phyloP scores from a whole-genome alignment of 2,888 invertebrate genomes.

The Quadroppia sp. region DNA sequence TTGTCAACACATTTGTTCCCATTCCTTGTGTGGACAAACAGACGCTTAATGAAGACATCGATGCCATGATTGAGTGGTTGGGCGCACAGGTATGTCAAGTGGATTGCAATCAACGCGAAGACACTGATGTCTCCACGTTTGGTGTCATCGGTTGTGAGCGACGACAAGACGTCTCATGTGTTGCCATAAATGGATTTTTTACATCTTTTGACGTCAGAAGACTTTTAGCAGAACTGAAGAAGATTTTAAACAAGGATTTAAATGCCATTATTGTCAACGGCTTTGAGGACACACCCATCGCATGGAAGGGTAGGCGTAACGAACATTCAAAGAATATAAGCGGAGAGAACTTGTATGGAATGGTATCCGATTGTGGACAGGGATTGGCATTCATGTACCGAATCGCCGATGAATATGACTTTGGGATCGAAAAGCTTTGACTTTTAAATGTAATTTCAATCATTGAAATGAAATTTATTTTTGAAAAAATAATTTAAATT shows the following conservation, averaged over 20 bases:
- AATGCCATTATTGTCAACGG: constrained; percentile 39
- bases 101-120: background rate
- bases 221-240: constrained; percentile 25
- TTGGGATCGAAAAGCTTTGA: constrained; percentile 43
- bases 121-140: constrained; percentile 8
- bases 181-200: constrained; percentile 40
- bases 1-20: background rate
- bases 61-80: constrained; percentile 41
- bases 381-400: constrained; percentile 35
- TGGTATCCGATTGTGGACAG: background rate
- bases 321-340: constrained; percentile 41
- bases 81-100: constrained; percentile 38
- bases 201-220: constrained; percentile 24
- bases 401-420: constrained; percentile 41
- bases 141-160: background rate
- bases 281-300: constrained; percentile 39
- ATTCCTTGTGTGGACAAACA: background rate
- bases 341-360: constrained; percentile 42
- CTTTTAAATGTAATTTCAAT: constrained; percentile 13
- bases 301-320: constrained; percentile 41
- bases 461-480: background rate
- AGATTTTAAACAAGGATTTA: background rate
- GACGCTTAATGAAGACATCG: background rate
- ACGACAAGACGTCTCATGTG: background rate
- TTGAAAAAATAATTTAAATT: too few species aligned